Base-by-base conservation (phyloP, 2,888 invertebrate species). In the Epistrophe grossulariae region DNA sequence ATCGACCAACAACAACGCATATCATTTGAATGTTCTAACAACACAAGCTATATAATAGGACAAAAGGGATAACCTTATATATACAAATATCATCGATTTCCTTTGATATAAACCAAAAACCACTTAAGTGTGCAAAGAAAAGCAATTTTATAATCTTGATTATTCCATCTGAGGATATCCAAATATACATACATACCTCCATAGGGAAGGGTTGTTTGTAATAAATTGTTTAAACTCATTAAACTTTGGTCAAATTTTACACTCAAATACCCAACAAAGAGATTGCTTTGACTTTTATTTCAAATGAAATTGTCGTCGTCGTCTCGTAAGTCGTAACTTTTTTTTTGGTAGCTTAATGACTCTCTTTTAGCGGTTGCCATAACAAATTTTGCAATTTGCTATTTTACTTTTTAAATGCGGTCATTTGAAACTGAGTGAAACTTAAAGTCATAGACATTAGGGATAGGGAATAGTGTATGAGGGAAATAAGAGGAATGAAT, bases 221-320 rank as follows among this genome's bases (percentile, higher is more conserved):
- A 84, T 72, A 74, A 73, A 83, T 66, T 79, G 62, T 74, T 79
- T 79, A 55, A 59, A 74, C 70, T 76, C 68, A 84, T 79, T 84
- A 35, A 84, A 70, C 70, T 79, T 83, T 79, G 62, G 31, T 57
- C 74, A 71, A 74, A 79, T 79, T 74, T 62, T 17, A 70, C 73
- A 62, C 79, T 48, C 68, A 60, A 83, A 79, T 83, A 78, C 19
- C 17, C 43, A 35, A 66, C 24, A 45, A 55, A 35, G 40, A 15
- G 28, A 15, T 48, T 55, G 19, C 11, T 62, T 50, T 38, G 43
- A 48, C 40, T 40, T 52, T 72, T 15, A 55, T 55, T 55, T 28
- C 55, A 9, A 55, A 15, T 55, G 28, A 13, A 24, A 24, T 50
- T 28, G 24, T 52, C 52, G 7, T 24, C 24, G 24, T 52, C 52